Evolutionary conservation across 2,113 vertebrate species (phyloP), one percentile per base, ranked within the genome.

Genomic region (Sceloporus undulatus): DNA sequence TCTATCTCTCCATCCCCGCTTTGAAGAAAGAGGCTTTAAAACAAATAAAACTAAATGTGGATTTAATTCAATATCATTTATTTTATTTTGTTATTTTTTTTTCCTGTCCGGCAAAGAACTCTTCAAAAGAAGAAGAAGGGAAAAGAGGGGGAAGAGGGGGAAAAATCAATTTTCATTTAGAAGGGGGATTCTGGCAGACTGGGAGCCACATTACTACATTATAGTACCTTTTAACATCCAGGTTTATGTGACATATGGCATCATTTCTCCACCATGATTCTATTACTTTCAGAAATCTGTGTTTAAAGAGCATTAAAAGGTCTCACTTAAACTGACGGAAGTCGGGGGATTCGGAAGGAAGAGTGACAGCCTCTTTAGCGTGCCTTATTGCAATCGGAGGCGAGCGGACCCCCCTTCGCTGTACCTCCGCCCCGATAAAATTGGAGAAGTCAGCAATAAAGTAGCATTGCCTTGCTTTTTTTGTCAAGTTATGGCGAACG

Each of bases 161-260:
- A 95, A 96, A 79, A 96, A 97, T 96, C 96, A 88, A 94, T 97
- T 95, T 94, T 93, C 95, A 95, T 95, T 95, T 95, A 90, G 89
- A 71, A 89, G 4, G 94, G 91, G 88, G 87, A 75, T 90, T 77
- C 89, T 65, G 89, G 91, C 87, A 87, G 92, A 83, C 59, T 56
- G 78, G 88, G 82, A 86, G 79, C 87, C 90, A 85, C 87, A 56
- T 93, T 89, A 91, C 62, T 11, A 1, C 62, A 73, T 1, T 29
- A 89, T 68, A 65, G 91, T 79, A 87, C 88, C 80, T 90, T 86
- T 93, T 66, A 68, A 5, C 85, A 82, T 87, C 0, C 84, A 92
- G 38, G 23, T 93, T 94, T 90, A 74, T 92, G 59, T 93, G 95
- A 95, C 93, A 92, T 87, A 89, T 42, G 78, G 87, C 92, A 91